Base-by-base conservation (phyloP, 1,140 invertebrate species). In the Drosophila lowei region DNA sequence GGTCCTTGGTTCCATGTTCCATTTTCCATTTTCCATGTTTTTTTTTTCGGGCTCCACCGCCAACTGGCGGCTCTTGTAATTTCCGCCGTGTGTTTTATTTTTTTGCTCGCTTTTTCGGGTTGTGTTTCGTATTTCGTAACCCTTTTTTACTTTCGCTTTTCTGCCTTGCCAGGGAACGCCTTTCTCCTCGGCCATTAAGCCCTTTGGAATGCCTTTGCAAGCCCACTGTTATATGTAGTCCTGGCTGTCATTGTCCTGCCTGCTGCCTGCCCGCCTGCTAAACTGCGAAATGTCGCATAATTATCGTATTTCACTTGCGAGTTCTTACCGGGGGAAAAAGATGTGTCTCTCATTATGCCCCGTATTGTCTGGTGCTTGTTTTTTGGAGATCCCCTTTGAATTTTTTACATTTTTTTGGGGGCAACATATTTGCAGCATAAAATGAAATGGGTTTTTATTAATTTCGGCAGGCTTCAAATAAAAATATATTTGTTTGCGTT, bases 221-320 rank as follows among this genome's bases (percentile, higher is more conserved):
- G 61, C 57, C 60, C 25, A 6, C 30, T 11, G 30, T 8, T 30
- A 7, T 30, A 9, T 30, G 28, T 3, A 34, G 30, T 9, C 30
- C 30, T n/a, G n/a, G n/a, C n/a, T n/a, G n/a, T n/a, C n/a, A n/a
- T n/a, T n/a, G n/a, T n/a, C n/a, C n/a, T 50, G 50, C 46, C 52
- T 60, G 70, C 48, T 54, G 71, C 55, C 70, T 9, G 0, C 30
- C 34, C 11, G 66, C 80, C 72, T 85, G 83, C 83, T 88, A 81
- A 88, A 81, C 80, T 85, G 81, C 83, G 70, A 88, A 86, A 86
- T 86, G 83, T 86, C 71, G 81, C 81, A 86, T 86, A 86, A 86
- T 86, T 86, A 86, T 86, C 81, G 81, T 86, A 86, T 88, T 86
- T 86, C 72, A 81, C 65, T 70, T 74, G 60, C 18, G 34, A 63